phyloP scores from a whole-genome alignment of 2,888 invertebrate species.

The Brassicogethes aeneus region DNA sequence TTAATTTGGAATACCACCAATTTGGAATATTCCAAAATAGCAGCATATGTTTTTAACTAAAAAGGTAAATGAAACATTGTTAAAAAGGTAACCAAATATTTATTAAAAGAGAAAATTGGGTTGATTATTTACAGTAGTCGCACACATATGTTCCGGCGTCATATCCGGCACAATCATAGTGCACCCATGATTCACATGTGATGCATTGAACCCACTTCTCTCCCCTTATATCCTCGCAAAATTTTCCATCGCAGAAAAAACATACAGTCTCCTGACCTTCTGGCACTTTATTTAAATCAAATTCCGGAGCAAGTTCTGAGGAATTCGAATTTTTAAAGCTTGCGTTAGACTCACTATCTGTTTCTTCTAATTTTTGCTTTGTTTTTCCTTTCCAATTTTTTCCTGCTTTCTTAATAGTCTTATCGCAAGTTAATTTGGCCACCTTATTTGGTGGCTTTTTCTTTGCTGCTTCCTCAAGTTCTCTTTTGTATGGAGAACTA shows the following conservation, averaged over 20 bases:
- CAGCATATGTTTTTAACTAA: not conserved
- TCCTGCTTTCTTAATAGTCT: constrained; percentile 1
- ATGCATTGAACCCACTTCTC: not conserved
- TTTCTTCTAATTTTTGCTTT: constrained; percentile 17
- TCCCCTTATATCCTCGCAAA: not conserved
- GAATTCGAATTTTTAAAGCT: not conserved
- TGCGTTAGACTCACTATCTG: not conserved
- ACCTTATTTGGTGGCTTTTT: constrained; percentile 7
- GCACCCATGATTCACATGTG: not conserved
- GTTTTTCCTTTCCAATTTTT: constrained; percentile 14
- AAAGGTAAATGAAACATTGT: constrained; percentile 1
- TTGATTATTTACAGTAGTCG: not conserved
- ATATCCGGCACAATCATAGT: not conserved
- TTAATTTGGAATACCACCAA: no score
- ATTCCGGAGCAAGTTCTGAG: not conserved
- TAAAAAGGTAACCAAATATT: not conserved
- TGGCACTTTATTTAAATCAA: not conserved
- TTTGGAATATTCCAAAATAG: no score
- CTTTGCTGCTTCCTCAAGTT: constrained; percentile 3
- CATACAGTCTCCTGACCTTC: not conserved
- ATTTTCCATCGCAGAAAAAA: not conserved
- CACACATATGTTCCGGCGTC: not conserved
- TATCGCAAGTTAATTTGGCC: constrained; percentile 2
- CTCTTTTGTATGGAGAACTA: constrained; percentile 3
- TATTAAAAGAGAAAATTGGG: no score